These are phyloP conservation scores for Diaperis boleti DNA, from an alignment of 2,888 invertebrate genomes.

Conservation along the genomic window DNA sequence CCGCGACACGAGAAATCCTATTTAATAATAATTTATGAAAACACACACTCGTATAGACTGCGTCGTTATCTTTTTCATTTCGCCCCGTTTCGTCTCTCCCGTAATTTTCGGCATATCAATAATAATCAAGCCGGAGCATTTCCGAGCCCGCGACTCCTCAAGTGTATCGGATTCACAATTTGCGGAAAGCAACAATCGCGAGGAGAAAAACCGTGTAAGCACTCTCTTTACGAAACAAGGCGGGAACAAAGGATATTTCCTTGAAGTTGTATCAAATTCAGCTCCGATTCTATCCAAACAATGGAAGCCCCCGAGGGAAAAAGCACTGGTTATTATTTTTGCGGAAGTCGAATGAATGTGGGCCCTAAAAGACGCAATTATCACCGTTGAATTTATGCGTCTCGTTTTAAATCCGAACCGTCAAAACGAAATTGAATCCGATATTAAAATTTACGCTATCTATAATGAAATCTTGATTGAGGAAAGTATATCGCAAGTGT, in stretches of 20 bases:
- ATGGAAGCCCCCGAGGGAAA: constrained; percentile 34
- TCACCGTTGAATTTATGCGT: constrained; percentile 57
- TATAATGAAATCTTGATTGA: constrained; percentile 68
- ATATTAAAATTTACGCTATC: constrained; percentile 66
- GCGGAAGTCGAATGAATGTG: constrained; percentile 47
- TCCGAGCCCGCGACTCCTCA: neutral
- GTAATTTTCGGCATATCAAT: no score
- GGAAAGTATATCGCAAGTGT: constrained; percentile 63
- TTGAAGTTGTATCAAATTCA: constrained; percentile 40
- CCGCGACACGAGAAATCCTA: no score
- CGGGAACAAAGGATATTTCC: constrained; percentile 33
- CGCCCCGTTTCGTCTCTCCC: no score
- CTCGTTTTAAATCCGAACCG: constrained; percentile 56
- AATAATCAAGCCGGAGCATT: no score
- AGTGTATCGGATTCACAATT: constrained; percentile 26
- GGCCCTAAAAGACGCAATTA: constrained; percentile 55
- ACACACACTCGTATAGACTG: no score
- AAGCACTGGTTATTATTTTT: constrained; percentile 42
- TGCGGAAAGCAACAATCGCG: constrained; percentile 20
- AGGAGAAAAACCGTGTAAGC: constrained; percentile 9
- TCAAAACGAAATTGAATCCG: constrained; percentile 64
- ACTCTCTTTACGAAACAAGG: constrained; percentile 13
- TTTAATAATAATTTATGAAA: no score
- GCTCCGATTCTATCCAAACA: constrained; percentile 34
- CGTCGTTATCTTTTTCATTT: no score